Conservation (phyloP, 2,888 invertebrate genomes). For the Dolichopus griseipennis region DNA sequence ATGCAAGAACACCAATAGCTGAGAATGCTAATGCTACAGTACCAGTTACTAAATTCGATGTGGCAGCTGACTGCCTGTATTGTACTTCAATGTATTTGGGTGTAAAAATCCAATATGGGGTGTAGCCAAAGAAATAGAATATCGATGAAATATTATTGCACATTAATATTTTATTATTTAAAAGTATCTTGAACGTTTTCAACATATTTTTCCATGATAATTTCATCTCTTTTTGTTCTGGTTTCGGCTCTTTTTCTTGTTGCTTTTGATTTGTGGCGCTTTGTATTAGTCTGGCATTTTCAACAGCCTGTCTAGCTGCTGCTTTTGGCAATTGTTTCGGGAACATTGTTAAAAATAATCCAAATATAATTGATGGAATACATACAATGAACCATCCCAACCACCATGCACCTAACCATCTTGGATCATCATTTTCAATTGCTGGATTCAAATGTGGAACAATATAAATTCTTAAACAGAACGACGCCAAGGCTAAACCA, state of each 20-base stretch:
- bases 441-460: constrained; percentile 56
- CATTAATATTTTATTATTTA: constrained; percentile 59
- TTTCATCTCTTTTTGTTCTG: constrained; percentile 33
- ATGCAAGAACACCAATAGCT: constrained; percentile 57
- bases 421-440: constrained; percentile 57
- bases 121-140: constrained; percentile 61
- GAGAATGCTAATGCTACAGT: constrained; percentile 61
- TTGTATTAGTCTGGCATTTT: constrained; percentile 32
- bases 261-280: constrained; percentile 21
- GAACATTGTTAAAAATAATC: constrained; percentile 55
- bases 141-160: constrained; percentile 64
- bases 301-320: constrained; percentile 47
- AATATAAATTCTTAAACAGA: constrained; percentile 57
- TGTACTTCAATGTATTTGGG: constrained; percentile 78
- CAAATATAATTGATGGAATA: constrained; percentile 50
- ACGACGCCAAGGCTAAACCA: constrained; percentile 57
- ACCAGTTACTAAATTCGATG: constrained; percentile 65
- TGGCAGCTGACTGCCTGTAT: constrained; percentile 65
- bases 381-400: constrained; percentile 61
- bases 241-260: too few species aligned
- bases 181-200: constrained; percentile 52
- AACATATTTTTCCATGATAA: constrained; percentile 53
- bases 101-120: constrained; percentile 71
- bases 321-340: constrained; percentile 61
- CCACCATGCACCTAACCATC: constrained; percentile 83